Conservation (phyloP, 2,797 vertebrate genomes). For the Synanceia verrucosa region DNA sequence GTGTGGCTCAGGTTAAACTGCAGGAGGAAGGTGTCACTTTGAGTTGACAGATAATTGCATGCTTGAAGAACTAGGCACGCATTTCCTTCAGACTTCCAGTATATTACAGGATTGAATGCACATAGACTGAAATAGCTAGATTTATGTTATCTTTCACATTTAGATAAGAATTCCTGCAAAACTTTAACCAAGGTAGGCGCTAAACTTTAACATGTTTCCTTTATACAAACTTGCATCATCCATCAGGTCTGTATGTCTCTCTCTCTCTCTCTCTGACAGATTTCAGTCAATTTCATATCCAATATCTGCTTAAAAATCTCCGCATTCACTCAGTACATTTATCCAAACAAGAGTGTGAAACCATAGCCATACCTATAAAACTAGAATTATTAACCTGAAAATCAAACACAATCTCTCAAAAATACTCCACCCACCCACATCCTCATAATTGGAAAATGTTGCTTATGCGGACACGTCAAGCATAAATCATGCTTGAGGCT, state of each 20-base stretch:
- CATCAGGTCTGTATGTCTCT: not conserved
- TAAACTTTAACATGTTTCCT: not conserved
- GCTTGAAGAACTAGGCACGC: not conserved
- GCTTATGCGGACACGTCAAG: not conserved
- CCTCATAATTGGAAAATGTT: not conserved
- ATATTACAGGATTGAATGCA: not conserved
- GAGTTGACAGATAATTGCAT: slow-evolving; percentile 1
- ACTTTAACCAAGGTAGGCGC: not conserved
- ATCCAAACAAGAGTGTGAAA: not conserved
- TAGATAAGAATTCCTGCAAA: not conserved
- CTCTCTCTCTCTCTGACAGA: not conserved
- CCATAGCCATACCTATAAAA: not conserved
- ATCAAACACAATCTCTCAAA: not conserved
- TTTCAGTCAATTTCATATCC: not conserved
- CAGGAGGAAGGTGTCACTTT: not conserved
- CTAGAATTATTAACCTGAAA: not conserved
- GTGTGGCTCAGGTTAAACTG: not conserved
- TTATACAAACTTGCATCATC: not conserved
- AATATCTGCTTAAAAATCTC: not conserved
- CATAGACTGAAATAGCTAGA: not conserved
- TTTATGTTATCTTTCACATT: not conserved
- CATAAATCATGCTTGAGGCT: not conserved
- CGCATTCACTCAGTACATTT: not conserved
- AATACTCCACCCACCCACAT: not conserved
- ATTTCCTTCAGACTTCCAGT: not conserved